Conservation (phyloP, 2,113 vertebrate species). For the Catagonus wagneri region DNA sequence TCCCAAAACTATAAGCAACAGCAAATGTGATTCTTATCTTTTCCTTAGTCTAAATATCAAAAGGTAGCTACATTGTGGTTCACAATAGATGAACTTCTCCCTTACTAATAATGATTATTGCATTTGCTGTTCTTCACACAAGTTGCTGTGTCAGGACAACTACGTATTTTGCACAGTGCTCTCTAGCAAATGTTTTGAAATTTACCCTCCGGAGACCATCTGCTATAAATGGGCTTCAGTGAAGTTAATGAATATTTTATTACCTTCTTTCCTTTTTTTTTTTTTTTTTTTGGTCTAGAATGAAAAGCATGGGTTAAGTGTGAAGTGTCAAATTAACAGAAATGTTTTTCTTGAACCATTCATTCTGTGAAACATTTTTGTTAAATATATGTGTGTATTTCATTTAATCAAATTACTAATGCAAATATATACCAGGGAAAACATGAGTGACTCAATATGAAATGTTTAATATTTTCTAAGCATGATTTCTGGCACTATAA, state of each 20-base stretch:
- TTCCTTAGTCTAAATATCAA: conserved; percentile 10
- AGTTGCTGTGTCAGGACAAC: conserved; percentile 49
- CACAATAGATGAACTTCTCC: background rate
- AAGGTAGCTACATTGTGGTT: background rate
- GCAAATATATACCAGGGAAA: background rate
- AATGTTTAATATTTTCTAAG: conserved; percentile 44
- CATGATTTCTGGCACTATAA: conserved; percentile 15
- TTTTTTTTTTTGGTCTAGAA: background rate
- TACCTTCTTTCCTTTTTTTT: background rate
- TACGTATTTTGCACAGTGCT: background rate
- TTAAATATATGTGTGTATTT: conserved; percentile 27
- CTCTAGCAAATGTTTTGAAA: conserved; percentile 69
- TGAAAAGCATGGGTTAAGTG: conserved; percentile 35
- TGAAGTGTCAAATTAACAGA: conserved; percentile 53
- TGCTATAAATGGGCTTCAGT: conserved; percentile 54
- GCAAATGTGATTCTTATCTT: background rate
- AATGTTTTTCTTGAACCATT: conserved; percentile 18
- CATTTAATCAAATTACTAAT: conserved; percentile 29
- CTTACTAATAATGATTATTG: background rate
- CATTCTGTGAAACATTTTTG: conserved; percentile 34
- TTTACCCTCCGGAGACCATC: conserved; percentile 63
- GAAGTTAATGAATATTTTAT: conserved; percentile 68
- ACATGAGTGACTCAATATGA: background rate
- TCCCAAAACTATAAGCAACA: background rate
- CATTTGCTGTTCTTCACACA: conserved; percentile 32